A percentile compares a stretch with the other conserved stretches of the same genome.
These are phyloP conservation scores for Embiotoca jacksoni DNA, from an alignment of 2,113 vertebrate genomes.

Conservation along the genomic window DNA sequence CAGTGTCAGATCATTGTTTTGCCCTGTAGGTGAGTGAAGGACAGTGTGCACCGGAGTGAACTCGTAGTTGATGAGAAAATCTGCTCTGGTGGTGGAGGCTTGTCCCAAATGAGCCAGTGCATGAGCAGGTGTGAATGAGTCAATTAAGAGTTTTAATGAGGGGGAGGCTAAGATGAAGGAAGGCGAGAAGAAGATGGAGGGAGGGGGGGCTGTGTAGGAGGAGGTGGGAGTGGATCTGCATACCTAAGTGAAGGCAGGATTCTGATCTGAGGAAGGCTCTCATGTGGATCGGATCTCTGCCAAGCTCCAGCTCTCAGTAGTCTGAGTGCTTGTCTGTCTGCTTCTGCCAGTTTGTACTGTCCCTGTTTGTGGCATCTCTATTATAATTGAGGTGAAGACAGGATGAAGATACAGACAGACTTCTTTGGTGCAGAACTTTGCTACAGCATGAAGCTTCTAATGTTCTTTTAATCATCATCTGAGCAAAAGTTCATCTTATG, in stretches of 20 bases:
- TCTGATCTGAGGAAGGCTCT: conserved; percentile 69
- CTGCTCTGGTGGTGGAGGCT: conserved; percentile 67
- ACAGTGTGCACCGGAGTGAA: conserved; percentile 72
- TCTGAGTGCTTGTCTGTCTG: conserved; percentile 52
- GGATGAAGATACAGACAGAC: conserved; percentile 26
- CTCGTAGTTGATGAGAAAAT: conserved; percentile 77
- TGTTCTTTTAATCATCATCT: conserved; percentile 36
- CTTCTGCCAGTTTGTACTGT: conserved; percentile 45
- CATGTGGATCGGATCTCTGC: conserved; percentile 67
- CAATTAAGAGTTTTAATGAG: conserved; percentile 83
- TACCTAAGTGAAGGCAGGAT: conserved; percentile 65
- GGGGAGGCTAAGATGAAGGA: conserved; percentile 65
- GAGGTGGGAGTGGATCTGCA: conserved; percentile 59
- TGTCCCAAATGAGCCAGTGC: conserved; percentile 75
- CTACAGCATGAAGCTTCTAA: neutral
- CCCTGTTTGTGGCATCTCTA: conserved; percentile 39
- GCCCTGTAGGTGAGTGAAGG: conserved; percentile 73
- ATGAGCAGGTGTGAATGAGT: conserved; percentile 80
- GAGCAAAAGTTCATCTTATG: conserved; percentile 6
- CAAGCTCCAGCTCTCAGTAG: conserved; percentile 55
- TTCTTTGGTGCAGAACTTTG: conserved; percentile 27
- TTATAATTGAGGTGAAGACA: conserved; percentile 35
- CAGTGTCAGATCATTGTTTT: conserved; percentile 52
- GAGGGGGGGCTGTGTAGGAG: conserved; percentile 26
- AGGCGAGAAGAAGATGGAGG: conserved; percentile 49